Percentiles rank a stretch among this genome's conserved stretches.
Conservation (phyloP, 2,113 vertebrate genomes). For the Amphiprion percula region DNA sequence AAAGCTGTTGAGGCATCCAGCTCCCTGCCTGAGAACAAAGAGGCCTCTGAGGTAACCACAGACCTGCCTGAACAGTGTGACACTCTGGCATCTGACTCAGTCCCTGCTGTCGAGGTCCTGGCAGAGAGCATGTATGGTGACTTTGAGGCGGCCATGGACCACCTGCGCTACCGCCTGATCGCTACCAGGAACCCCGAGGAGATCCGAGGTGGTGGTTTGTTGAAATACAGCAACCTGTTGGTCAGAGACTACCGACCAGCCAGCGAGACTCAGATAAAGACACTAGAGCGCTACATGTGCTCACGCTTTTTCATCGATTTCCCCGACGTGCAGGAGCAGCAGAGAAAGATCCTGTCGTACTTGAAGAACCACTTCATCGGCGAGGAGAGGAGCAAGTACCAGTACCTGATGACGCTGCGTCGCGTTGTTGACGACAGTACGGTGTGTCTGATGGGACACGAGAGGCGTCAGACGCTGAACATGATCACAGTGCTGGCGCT, state of each 20-base stretch:
- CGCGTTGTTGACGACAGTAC: constrained; percentile 94
- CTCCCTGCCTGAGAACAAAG: constrained; percentile 57
- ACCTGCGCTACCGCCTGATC: constrained; percentile 92
- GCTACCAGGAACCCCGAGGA: constrained; percentile 95
- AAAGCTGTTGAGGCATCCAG: constrained; percentile 35
- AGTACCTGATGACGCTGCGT: constrained; percentile 95
- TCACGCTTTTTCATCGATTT: constrained; percentile 99
- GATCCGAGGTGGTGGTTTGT: constrained; percentile 94
- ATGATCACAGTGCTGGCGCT: constrained; percentile 96
- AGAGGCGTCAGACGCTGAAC: constrained; percentile 93
- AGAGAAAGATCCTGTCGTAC: constrained; percentile 96
- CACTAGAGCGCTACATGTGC: constrained; percentile 97
- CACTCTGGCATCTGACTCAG: constrained; percentile 39
- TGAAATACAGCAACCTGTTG: constrained; percentile 96
- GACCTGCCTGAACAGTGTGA: constrained; percentile 53
- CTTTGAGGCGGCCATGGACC: constrained; percentile 93
- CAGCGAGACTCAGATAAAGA: constrained; percentile 93
- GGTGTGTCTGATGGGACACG: constrained; percentile 94
- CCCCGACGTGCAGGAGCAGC: constrained; percentile 93
- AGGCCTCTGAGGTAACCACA: constrained; percentile 37
- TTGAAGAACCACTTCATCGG: constrained; percentile 96
- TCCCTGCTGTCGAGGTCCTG: constrained; percentile 84
- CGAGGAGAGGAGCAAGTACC: constrained; percentile 95
- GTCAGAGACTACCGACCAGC: constrained; percentile 94
- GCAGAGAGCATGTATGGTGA: constrained; percentile 98